Percentiles rank a stretch among this genome's conserved stretches.
Evolutionary conservation across 2,113 vertebrate genomes (phyloP).

Genomic region (Leptocoma aspasia): DNA sequence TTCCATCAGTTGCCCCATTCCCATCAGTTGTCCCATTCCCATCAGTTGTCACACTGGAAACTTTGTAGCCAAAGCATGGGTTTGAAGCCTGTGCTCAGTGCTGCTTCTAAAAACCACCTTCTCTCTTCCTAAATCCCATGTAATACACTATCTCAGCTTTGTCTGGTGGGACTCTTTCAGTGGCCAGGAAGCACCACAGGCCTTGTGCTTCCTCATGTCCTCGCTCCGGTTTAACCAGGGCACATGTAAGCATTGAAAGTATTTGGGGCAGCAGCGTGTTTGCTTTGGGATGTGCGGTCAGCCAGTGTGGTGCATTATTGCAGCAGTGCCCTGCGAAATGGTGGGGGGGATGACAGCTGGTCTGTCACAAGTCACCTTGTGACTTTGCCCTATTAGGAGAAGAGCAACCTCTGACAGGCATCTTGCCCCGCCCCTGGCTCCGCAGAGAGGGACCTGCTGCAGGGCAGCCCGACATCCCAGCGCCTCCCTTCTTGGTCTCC

Average conservation of each 20-base stretch:
- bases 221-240: not conserved
- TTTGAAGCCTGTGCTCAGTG: not conserved
- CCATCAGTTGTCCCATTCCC: not conserved
- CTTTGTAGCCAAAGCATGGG: not conserved
- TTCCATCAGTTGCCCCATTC: not conserved
- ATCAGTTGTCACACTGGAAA: not conserved
- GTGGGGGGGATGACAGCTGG: not conserved
- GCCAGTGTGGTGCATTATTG: rapidly evolving
- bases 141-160: not conserved
- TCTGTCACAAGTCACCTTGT: not conserved
- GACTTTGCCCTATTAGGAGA: conserved; percentile 2
- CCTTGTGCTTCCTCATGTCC: not conserved
- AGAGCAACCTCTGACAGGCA: not conserved
- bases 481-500: not conserved
- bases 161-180: rapidly evolving
- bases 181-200: not conserved
- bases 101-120: not conserved
- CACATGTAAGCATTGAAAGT: not conserved
- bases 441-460: not conserved
- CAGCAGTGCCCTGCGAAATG: not conserved
- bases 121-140: not conserved
- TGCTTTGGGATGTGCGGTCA: not conserved
- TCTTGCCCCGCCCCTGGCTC: rapidly evolving
- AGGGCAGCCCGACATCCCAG: not conserved
- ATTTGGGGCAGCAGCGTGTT: not conserved